Base-by-base conservation (phyloP, 2,113 vertebrate genomes). In the Pogona vitticeps region DNA sequence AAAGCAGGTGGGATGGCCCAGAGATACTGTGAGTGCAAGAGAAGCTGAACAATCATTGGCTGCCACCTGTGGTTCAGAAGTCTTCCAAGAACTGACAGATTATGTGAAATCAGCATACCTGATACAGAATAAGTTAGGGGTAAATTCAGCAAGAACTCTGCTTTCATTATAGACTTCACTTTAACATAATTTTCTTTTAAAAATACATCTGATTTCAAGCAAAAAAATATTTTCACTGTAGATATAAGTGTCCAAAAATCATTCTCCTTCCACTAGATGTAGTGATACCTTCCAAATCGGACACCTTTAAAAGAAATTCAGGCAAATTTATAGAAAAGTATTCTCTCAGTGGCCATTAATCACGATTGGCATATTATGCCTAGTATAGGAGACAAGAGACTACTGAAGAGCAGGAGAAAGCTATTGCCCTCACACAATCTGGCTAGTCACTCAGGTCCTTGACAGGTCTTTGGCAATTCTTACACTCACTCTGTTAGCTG, bases 1-100 rank as follows among this genome's bases (percentile, higher is more conserved):
- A 87, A 93, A 93, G 92, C 91, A 90, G 84, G 91, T 91, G 89
- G 93, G 93, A 91, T 89, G 91, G 91, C 92, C 91, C 88, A 91
- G 88, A 76, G 92, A 91, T 93, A 93, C 92, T 93, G 88, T 91
- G 89, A 92, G 88, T 93, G 76, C 88, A 89, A 91, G 70, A 91
- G 70, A 26, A n/a, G 93, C 88, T 86, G 88, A 89, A 89, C 71
- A 90, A 63, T 91, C 0, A 38, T 84, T 93, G 91, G 92, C 89
- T 93, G 90, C 83, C 91, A 93, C 83, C 86, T 88, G 88, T 92
- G 93, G 88, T 80, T 92, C 89, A 20, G 84, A 17, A 92, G 72
- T 89, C 63, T 89, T 75, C 85, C 84, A 86, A 89, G 81, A 92
- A 92, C 91, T 94, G 90, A 84, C 82, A 90, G 46, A 84, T 72